Base-by-base conservation (phyloP, 2,888 invertebrate species). In the Leucophora obtusa region DNA sequence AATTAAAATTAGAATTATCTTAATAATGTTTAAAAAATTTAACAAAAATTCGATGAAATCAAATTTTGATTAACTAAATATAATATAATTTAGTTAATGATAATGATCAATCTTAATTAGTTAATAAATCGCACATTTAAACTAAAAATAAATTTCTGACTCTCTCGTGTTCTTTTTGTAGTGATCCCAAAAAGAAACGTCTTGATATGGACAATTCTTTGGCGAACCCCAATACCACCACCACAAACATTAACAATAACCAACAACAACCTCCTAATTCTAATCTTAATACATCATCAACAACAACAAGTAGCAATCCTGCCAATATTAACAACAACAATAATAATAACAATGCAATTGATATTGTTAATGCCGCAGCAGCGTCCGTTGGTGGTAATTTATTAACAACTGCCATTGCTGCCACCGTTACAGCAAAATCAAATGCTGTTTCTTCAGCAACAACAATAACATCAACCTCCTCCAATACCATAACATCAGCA, bases 121-220 rank as follows among this genome's bases (percentile, higher is more conserved):
- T 28, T 28, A 28, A 28, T 7, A 3, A 28, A 28, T 21, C 21
- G 21, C 21, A 21, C 4, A 21, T 21, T 21, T 21, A 21, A 21
- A 28, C 3, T 28, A 28, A 28, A 28, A 28, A 28, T 28, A 7
- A 28, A 28, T 28, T 28, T 28, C 28, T 28, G 7, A 28, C 4
- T 28, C 68, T 56, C 24, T 47, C 11, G 58, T 51, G 76, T 7
- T 65, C 17, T 82, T 72, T 75, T 82, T 81, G 11, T 84, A 90
- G 90, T 87, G 90, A 90, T 84, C 85, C 89, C 70, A 90, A 90
- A 85, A 89, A 88, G 86, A 88, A 87, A 77, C 89, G 89, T 72
- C 85, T 88, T 68, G 90, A 90, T 17, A 79, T 86, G 80, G 83
- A 86, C 85, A 66, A 76, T 84, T 82, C 83, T 82, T 63, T 83